Evolutionary conservation across 2,888 invertebrate genomes (phyloP).

Genomic region (Pammene fasciana): DNA sequence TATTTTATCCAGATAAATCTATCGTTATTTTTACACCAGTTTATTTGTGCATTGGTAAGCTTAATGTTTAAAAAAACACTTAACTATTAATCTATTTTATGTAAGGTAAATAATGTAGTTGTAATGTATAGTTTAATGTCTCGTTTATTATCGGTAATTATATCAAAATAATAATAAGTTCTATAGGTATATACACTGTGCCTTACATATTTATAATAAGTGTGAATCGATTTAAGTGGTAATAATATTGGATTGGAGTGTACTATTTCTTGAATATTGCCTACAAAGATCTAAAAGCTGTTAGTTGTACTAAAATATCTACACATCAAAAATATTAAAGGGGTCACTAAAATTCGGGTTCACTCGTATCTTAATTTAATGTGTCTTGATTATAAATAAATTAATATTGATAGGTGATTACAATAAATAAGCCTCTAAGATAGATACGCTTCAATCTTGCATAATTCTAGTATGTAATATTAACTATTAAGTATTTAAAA

Average conservation of each 20-base stretch:
- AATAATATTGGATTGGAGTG: conserved; percentile 1
- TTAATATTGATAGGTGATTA: conserved; percentile 25
- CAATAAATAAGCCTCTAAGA: conserved; percentile 57
- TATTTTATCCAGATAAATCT: no score
- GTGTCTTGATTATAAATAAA: conserved; percentile 22
- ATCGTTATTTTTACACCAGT: no score
- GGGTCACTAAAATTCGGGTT: conserved; percentile 33
- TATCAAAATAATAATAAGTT: no score
- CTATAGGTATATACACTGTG: background rate
- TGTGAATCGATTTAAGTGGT: conserved; percentile 21
- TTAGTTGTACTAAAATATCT: conserved; percentile 43
- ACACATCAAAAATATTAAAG: conserved; percentile 36
- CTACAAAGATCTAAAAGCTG: conserved; percentile 42
- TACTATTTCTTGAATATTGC: conserved; percentile 2
- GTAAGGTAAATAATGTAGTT: no score
- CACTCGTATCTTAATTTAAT: conserved; percentile 28
- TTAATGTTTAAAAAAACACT: no score
- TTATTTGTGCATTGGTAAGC: no score
- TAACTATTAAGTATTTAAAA: conserved; percentile 23
- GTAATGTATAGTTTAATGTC: no score
- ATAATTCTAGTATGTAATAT: conserved; percentile 29
- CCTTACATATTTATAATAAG: conserved; percentile 19
- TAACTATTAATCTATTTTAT: no score
- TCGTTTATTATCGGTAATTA: no score
- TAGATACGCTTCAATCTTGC: conserved; percentile 67